Evolutionary conservation across 2,888 invertebrate genomes (phyloP).

Genomic region (Trachelus iudaicus): DNA sequence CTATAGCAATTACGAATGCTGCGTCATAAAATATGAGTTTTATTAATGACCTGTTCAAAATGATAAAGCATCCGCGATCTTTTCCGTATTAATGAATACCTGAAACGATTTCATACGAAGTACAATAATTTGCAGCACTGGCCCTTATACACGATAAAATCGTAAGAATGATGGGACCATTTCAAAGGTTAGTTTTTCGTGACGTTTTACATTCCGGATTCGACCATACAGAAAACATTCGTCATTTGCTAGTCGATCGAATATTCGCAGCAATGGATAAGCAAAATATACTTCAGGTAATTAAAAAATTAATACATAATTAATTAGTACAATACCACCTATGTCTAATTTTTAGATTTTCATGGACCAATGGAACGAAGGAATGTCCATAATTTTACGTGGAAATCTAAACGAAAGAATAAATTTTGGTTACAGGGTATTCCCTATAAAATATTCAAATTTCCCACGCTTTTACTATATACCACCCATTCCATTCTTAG

Average conservation of each 20-base stretch:
- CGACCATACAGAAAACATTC: constrained; percentile 59
- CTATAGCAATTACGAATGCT: background rate
- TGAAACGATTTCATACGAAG: background rate
- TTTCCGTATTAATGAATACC: background rate
- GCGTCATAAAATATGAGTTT: background rate
- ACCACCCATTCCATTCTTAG: constrained; percentile 25
- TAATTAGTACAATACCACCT: background rate
- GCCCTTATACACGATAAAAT: constrained; percentile 55
- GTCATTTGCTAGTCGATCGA: constrained; percentile 55
- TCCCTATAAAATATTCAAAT: background rate
- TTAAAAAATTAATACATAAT: constrained; percentile 11
- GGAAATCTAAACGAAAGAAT: constrained; percentile 69
- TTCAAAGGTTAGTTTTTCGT: constrained; percentile 46
- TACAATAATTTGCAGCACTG: constrained; percentile 37
- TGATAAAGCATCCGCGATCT: background rate
- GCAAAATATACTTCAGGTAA: constrained; percentile 38
- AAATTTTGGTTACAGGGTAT: constrained; percentile 53
- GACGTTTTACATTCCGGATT: constrained; percentile 54
- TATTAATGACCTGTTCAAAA: background rate
- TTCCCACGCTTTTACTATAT: background rate
- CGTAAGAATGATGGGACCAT: constrained; percentile 40
- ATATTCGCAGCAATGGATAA: constrained; percentile 50
- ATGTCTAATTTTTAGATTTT: background rate
- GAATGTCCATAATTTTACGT: constrained; percentile 69
- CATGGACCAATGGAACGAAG: constrained; percentile 53